Conservation (phyloP, 2,888 invertebrate species). For the Sicus ferrugineus region DNA sequence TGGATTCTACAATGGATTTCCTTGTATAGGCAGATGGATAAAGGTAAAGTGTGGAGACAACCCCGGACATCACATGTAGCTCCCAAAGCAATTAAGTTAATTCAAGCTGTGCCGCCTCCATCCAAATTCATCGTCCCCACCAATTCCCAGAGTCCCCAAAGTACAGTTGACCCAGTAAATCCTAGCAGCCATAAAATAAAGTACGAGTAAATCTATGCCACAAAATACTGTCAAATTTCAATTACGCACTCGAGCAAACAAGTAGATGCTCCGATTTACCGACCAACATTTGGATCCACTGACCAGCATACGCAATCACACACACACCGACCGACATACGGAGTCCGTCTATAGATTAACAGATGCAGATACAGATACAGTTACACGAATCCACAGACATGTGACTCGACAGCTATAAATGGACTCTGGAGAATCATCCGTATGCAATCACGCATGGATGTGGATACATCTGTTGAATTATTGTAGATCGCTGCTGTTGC, state of each 20-base stretch:
- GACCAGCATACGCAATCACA: background rate
- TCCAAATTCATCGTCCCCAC: too few relatives aligned
- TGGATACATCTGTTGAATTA: slow-evolving; percentile 10
- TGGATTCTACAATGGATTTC: slow-evolving; percentile 57
- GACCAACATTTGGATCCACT: background rate
- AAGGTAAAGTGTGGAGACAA: background rate
- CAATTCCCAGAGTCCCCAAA: background rate
- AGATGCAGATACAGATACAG: background rate
- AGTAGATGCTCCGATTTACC: background rate
- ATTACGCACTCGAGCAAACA: slow-evolving; percentile 25
- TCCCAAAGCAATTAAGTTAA: background rate
- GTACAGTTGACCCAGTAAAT: slow-evolving; percentile 1
- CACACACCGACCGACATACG: background rate
- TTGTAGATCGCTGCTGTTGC: background rate
- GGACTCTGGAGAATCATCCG: slow-evolving; percentile 21
- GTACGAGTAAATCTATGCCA: slow-evolving; percentile 29
- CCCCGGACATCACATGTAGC: background rate
- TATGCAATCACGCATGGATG: slow-evolving; percentile 5
- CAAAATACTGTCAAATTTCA: slow-evolving; percentile 34
- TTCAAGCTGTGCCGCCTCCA: background rate
- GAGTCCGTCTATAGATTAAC: background rate
- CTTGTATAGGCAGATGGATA: slow-evolving; percentile 41
- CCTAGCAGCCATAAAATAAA: slow-evolving; percentile 15
- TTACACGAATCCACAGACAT: background rate
- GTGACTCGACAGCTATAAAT: background rate